These are phyloP conservation scores for Bradypodion pumilum DNA, from an alignment of 2,797 vertebrate genomes.

Conservation along the genomic window DNA sequence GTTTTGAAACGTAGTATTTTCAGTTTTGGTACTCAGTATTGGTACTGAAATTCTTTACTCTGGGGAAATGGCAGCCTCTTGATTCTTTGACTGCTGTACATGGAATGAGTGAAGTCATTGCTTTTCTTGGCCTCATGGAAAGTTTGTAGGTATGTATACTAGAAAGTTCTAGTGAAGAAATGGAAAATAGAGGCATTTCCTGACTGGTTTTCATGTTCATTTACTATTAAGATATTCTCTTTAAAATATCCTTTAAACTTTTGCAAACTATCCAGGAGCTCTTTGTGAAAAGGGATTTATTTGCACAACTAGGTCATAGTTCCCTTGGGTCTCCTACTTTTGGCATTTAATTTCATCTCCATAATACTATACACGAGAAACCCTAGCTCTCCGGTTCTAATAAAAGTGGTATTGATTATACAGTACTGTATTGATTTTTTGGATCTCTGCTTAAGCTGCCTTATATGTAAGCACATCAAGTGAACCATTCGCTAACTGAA, in stretches of 20 bases:
- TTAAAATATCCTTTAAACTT: conserved; percentile 7
- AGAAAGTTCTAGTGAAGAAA: conserved; percentile 31
- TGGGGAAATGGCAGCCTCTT: not conserved
- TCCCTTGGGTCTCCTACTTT: not conserved
- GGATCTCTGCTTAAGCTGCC: not conserved
- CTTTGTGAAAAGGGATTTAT: conserved; percentile 1
- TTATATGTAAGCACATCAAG: not conserved
- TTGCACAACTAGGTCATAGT: not conserved
- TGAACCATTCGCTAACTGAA: not conserved
- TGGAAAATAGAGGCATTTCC: conserved; percentile 11
- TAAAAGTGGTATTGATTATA: not conserved
- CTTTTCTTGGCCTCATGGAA: not conserved
- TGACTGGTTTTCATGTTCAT: conserved; percentile 13
- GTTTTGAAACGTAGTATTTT: not conserved
- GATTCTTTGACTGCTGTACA: conserved; percentile 1
- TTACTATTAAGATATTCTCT: conserved; percentile 4
- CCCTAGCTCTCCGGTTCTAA: not conserved
- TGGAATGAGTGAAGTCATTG: conserved; percentile 8
- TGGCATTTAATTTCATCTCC: conserved; percentile 4
- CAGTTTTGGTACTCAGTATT: conserved; percentile 8
- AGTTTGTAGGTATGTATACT: not conserved
- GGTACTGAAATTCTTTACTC: not conserved
- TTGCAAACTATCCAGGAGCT: conserved; percentile 20
- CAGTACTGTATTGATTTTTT: not conserved
- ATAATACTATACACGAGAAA: not conserved